Evolutionary conservation across 2,888 invertebrate genomes (phyloP), one percentile per base, ranked within the genome.

Genomic region (Drosophila hamatofila): DNA sequence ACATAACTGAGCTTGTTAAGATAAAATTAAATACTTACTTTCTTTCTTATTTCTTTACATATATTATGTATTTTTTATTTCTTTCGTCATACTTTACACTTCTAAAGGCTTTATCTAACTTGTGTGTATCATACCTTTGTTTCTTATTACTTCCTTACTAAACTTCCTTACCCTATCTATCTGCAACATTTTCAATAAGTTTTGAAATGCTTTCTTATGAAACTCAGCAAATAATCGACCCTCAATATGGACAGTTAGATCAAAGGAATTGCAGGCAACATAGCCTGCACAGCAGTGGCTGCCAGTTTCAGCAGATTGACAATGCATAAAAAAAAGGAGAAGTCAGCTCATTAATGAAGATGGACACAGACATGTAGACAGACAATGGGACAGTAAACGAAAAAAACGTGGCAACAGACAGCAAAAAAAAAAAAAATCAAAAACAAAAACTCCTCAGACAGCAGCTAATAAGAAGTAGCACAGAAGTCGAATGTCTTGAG

Each of bases 401-500:
- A 18, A 30, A 30, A 30, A 23, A 44, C 56, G 12, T 33, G 33
- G 56, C 51, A 42, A 21, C 39, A 55, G 58, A 55, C 65, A 56
- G 44, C 42, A 48, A 42, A 54, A 39, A 70, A 58, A 33, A 23
- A 51, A 55, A 41, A 35, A 16, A 30, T 3, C 12, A 44, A 58
- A 42, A 0, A 11, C 33, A 63, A 62, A 69, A 71, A 67, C 49
- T 65, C 60, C 67, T 68, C 58, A 72, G 70, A 69, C 52, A 41
- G 46, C 62, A 56, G 77, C 83, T 88, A 81, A 85, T 79, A 83
- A 77, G 70, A 72, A 68, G 72, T 44, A 65, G 69, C 71, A 55
- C 42, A 74, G 72, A 78, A 76, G 67, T 71, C 54, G 67, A 74
- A 82, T 79, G 79, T 87, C 64, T 78, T 74, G 55, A 73, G 71